Conservation (phyloP, 2,797 vertebrate species). For the Eleutherodactylus coqui region DNA sequence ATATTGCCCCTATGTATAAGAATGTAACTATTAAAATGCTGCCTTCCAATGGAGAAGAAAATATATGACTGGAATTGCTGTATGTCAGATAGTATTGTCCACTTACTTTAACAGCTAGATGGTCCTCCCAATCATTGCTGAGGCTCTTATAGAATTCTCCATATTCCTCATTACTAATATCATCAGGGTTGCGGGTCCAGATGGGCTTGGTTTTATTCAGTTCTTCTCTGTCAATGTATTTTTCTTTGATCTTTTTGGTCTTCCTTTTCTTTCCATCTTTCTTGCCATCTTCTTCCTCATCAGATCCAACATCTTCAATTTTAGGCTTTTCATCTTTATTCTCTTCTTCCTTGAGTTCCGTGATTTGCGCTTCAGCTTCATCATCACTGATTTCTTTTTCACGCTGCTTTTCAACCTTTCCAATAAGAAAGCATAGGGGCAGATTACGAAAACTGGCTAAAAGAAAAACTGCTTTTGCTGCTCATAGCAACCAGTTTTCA, state of each 20-base stretch:
- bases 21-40: not conserved
- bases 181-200: slow-evolving; percentile 95
- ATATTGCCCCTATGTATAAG: not conserved
- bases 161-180: slow-evolving; percentile 92
- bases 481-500: too few species aligned
- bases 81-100: not conserved
- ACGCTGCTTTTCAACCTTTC: slow-evolving; percentile 83
- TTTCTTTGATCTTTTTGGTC: slow-evolving; percentile 96
- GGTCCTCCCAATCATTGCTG: slow-evolving; percentile 97
- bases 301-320: slow-evolving; percentile 90
- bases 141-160: slow-evolving; percentile 95
- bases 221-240: slow-evolving; percentile 89
- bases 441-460: too few species aligned
- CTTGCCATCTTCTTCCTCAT: slow-evolving; percentile 82
- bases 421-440: not conserved
- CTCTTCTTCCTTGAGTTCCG: slow-evolving; percentile 80
- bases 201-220: slow-evolving; percentile 95
- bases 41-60: not conserved
- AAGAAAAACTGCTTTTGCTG: too few species aligned
- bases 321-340: slow-evolving; percentile 88
- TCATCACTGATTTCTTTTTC: slow-evolving; percentile 96
- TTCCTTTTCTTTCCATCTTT: slow-evolving; percentile 88
- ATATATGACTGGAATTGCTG: not conserved
- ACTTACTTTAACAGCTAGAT: slow-evolving; percentile 89
- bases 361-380: slow-evolving; percentile 87